Conservation (phyloP, 23 tunicate species). For the Botrylloides violaceus region DNA sequence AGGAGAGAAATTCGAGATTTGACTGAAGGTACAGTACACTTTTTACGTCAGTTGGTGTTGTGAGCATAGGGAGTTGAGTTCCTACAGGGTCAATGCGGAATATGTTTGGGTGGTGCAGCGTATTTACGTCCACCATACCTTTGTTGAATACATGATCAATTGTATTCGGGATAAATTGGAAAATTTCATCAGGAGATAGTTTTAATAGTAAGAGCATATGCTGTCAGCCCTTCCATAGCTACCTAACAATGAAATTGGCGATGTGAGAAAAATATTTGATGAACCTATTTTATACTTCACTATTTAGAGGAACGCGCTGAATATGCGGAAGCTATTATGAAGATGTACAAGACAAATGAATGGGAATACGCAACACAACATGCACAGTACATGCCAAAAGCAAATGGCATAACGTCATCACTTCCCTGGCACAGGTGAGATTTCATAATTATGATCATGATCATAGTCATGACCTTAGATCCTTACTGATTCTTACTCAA, state of each 20-base stretch:
- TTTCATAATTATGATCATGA: background rate
- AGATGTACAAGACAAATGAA: conserved; percentile 36
- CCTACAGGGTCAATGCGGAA: no score
- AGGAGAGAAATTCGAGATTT: conserved; percentile 78
- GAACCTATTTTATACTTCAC: background rate
- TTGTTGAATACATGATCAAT: no score
- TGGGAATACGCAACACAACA: conserved; percentile 70
- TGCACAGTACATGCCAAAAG: conserved; percentile 61
- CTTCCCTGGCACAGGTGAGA: conserved; percentile 85
- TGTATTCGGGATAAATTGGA: no score
- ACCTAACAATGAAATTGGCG: no score
- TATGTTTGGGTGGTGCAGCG: no score
- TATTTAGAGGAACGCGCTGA: conserved; percentile 32
- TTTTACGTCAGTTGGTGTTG: no score
- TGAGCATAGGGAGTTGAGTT: no score
- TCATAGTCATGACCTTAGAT: background rate
- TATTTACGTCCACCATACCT: no score
- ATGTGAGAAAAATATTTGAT: background rate
- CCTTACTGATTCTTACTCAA: background rate
- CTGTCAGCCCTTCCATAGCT: no score
- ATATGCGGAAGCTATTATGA: conserved; percentile 40
- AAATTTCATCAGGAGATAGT: no score
- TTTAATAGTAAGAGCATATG: no score
- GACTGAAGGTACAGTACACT: conserved; percentile 41
- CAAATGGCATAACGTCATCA: conserved; percentile 42